These are phyloP conservation scores for Fragum sueziense DNA, from an alignment of 2,888 invertebrate genomes.

Conservation along the genomic window DNA sequence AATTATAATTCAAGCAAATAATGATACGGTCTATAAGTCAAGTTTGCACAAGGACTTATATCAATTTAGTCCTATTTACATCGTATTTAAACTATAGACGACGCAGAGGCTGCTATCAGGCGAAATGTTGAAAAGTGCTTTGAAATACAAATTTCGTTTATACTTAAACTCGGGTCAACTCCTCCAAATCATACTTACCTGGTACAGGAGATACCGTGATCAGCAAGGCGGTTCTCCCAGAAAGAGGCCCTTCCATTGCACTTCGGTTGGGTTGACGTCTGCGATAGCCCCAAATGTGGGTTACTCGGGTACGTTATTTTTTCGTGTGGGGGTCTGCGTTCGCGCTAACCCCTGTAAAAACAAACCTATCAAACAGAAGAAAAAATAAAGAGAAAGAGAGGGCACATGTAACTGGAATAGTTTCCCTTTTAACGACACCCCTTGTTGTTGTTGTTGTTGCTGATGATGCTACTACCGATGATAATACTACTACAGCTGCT, in stretches of 20 bases:
- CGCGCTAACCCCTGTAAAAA: slow-evolving; percentile 63
- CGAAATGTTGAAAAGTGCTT: neutral
- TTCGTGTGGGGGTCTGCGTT: slow-evolving; percentile 68
- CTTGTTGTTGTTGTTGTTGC: no score
- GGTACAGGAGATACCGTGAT: slow-evolving; percentile 89
- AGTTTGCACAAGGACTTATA: neutral
- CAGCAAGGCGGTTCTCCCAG: slow-evolving; percentile 88
- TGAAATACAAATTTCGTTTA: neutral
- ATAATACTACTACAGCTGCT: neutral
- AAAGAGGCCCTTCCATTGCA: slow-evolving; percentile 89
- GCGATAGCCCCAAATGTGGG: slow-evolving; percentile 82
- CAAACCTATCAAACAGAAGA: no score
- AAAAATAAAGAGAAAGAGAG: neutral
- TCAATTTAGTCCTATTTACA: neutral
- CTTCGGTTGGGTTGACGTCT: slow-evolving; percentile 88
- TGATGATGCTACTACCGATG: no score
- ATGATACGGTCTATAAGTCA: neutral
- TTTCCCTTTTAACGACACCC: neutral
- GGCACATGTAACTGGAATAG: no score
- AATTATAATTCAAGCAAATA: neutral
- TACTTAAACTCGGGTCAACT: neutral
- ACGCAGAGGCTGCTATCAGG: neutral
- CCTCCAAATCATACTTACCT: slow-evolving; percentile 85
- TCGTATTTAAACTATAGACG: neutral
- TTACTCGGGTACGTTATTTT: slow-evolving; percentile 67